Base-by-base conservation (phyloP, 2,797 vertebrate genomes). In the Dicrostonyx torquatus region DNA sequence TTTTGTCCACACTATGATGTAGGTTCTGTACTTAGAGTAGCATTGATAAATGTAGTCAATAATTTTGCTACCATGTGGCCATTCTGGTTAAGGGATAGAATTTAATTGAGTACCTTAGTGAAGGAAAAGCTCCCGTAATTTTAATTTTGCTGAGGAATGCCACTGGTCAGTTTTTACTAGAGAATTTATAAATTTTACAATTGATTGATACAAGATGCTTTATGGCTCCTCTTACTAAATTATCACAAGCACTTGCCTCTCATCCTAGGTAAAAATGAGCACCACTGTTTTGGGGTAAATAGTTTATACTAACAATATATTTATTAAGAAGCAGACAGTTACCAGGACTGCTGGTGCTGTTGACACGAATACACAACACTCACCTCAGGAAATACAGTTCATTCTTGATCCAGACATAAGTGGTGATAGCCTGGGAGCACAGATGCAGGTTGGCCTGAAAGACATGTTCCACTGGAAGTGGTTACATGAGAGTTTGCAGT, bases 71-170 rank as follows among this genome's bases (percentile, higher is more conserved):
- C 72, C 37, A 10, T 37, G 2, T 73, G 80, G 37, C 43, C 31
- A 85, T 29, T 91, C 40, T 64, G 93, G 18, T 95, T 96, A 96
- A 96, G 45, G 78, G 40, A 85, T 82, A 43, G 18, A 60, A 93
- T 94, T 92, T 93, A 82, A 80, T 55, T 90, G 40, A 84, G 53
- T 87, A 66, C 37, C 40, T 90, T 70, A 87, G 53, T 82, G 70
- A 93, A 89, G 66, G 48, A 93, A 94, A 68, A 85, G 64, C 48
- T 92, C 34, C 62, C 20, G 22, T 89, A 86, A 94, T 90, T 96
- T 87, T 90, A 85, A 68, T n/a, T 91, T 91, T 96, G 77, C n/a
- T 88, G 55, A 92, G 73, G 53, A 95, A 94, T 93, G 68, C 31
- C 29, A 45, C 92, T 73, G 45, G 40, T 93, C 37, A 91, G 62